Conservation (phyloP, 92 coral and sea anemone genomes). For the Galaxea fascicularis region DNA sequence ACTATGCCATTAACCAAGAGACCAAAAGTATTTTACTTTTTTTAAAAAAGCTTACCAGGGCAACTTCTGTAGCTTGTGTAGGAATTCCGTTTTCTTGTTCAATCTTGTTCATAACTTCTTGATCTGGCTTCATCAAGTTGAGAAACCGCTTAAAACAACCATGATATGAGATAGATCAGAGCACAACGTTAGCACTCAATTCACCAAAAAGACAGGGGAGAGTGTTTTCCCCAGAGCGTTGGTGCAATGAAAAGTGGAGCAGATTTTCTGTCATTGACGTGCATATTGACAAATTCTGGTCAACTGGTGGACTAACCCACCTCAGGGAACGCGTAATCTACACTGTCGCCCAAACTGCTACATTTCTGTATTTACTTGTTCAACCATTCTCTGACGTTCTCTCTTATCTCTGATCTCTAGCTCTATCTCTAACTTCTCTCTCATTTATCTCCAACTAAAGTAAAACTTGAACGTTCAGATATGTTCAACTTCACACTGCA, state of each 20-base stretch:
- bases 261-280: neutral
- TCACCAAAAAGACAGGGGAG: neutral
- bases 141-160: slow-evolving; percentile 48
- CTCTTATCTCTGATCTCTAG: too few relatives aligned
- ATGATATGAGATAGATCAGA: neutral
- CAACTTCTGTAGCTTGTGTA: slow-evolving; percentile 2
- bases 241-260: neutral
- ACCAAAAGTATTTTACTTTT: too few relatives aligned
- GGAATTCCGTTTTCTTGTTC: slow-evolving; percentile 22
- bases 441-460: too few relatives aligned
- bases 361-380: too few relatives aligned
- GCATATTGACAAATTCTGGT: neutral
- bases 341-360: too few relatives aligned
- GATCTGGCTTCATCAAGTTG: slow-evolving; percentile 53
- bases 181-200: neutral
- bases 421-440: too few relatives aligned
- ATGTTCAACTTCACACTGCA: too few relatives aligned
- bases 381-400: too few relatives aligned
- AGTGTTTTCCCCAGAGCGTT: neutral
- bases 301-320: too few relatives aligned
- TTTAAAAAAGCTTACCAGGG: slow-evolving; percentile 28
- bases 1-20: too few relatives aligned
- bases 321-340: too few relatives aligned
- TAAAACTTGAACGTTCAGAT: too few relatives aligned
- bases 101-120: slow-evolving; percentile 21